Percentiles rank a stretch among this genome's conserved stretches.
phyloP scores from a whole-genome alignment of 2,797 vertebrate species.

The Pelobates cultripes region DNA sequence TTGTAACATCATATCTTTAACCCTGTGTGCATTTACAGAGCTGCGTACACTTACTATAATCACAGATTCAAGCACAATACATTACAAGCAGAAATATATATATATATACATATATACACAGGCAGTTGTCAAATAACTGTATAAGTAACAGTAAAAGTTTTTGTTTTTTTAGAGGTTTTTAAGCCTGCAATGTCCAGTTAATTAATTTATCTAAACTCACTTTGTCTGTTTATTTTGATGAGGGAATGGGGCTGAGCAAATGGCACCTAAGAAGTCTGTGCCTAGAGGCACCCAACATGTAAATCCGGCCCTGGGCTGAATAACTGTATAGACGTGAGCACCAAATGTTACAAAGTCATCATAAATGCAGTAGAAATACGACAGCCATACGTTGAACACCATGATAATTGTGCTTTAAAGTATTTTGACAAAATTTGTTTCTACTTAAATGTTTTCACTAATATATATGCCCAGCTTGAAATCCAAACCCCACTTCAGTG shows the following conservation, averaged over 20 bases:
- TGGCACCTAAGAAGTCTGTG: neutral
- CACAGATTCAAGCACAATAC: too few species aligned
- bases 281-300: neutral
- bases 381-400: neutral
- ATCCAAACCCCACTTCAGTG: neutral
- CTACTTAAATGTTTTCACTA: neutral
- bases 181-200: too few species aligned
- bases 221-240: neutral
- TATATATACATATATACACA: too few species aligned
- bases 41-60: too few species aligned
- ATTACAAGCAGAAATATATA: too few species aligned
- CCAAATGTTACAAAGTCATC: neutral
- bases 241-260: neutral
- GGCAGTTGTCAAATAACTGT: too few species aligned
- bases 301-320: too few species aligned
- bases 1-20: too few species aligned
- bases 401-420: neutral
- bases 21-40: too few species aligned
- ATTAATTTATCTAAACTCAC: too few species aligned
- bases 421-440: neutral
- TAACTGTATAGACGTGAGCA: neutral
- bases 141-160: too few species aligned
- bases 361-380: neutral
- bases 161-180: too few species aligned
- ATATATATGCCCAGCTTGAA: neutral